Percentiles rank a stretch among this genome's conserved stretches.
These are phyloP conservation scores for Nestor notabilis DNA, from an alignment of 2,113 vertebrate genomes.

Conservation along the genomic window DNA sequence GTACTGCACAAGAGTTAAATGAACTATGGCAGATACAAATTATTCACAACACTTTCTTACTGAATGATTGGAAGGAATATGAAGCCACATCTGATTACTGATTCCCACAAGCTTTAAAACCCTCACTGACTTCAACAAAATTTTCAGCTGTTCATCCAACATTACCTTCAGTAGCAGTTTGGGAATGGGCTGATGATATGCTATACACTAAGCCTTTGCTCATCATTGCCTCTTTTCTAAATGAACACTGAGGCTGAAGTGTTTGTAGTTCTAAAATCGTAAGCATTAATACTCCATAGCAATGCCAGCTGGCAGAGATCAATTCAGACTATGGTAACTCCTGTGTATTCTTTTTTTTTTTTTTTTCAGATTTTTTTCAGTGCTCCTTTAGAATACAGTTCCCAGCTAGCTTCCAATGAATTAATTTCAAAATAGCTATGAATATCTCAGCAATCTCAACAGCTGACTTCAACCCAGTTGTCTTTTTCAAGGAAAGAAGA, in stretches of 20 bases:
- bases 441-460: background rate
- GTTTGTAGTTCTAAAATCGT: background rate
- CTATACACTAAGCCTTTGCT: background rate
- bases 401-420: background rate
- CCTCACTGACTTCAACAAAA: background rate
- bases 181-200: background rate
- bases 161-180: background rate
- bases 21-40: background rate
- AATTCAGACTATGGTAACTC: background rate
- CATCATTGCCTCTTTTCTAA: background rate
- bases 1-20: background rate
- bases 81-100: background rate
- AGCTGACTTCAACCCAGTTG: background rate
- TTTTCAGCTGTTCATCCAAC: background rate
- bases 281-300: background rate
- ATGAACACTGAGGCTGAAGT: background rate
- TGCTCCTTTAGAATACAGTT: background rate
- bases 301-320: slow-evolving; percentile 1
- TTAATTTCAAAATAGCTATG: background rate
- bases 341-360: background rate
- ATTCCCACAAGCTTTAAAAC: background rate
- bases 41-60: background rate
- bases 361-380: background rate
- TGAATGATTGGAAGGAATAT: background rate
- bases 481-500: background rate